A percentile compares a stretch with the other conserved stretches of the same genome.
Evolutionary conservation across 1,140 invertebrate species (phyloP).

Genomic region (Chrysopa pallens): DNA sequence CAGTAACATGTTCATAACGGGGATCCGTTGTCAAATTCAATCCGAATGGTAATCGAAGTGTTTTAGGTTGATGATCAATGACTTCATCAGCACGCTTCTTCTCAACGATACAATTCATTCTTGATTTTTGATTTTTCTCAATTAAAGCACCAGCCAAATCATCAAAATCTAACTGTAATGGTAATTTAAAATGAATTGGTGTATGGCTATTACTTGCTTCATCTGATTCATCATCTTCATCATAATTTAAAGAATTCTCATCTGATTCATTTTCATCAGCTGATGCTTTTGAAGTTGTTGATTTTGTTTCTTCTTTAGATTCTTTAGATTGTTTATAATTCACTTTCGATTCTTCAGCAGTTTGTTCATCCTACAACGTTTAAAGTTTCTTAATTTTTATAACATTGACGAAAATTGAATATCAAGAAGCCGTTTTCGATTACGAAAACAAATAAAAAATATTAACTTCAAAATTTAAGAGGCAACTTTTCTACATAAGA

Average conservation of each 20-base stretch:
- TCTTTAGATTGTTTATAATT: neutral
- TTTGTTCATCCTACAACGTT: constrained; percentile 1
- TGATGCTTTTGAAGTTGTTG: neutral
- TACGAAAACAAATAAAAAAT: too few relatives aligned
- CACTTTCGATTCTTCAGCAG: neutral
- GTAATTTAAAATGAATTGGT: constrained; percentile 53
- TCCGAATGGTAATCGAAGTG: constrained; percentile 41
- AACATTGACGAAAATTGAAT: too few relatives aligned
- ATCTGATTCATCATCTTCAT: constrained; percentile 33
- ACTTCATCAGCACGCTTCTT: constrained; percentile 64
- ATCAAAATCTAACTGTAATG: constrained; percentile 60
- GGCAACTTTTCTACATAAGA: too few relatives aligned
- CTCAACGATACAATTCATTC: constrained; percentile 78
- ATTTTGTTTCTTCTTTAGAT: neutral
- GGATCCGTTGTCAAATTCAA: constrained; percentile 53
- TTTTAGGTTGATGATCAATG: constrained; percentile 53
- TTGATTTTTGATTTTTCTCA: constrained; percentile 51
- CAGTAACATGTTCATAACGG: constrained; percentile 48
- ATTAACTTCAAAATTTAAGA: too few relatives aligned
- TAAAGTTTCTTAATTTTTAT: too few relatives aligned
- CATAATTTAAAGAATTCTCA: constrained; percentile 20
- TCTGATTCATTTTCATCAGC: constrained; percentile 2
- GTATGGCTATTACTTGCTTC: constrained; percentile 27
- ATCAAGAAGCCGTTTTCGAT: too few relatives aligned
- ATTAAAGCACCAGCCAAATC: constrained; percentile 57